Conservation (phyloP, 2,888 invertebrate genomes). For the Pimpla rufipes region DNA sequence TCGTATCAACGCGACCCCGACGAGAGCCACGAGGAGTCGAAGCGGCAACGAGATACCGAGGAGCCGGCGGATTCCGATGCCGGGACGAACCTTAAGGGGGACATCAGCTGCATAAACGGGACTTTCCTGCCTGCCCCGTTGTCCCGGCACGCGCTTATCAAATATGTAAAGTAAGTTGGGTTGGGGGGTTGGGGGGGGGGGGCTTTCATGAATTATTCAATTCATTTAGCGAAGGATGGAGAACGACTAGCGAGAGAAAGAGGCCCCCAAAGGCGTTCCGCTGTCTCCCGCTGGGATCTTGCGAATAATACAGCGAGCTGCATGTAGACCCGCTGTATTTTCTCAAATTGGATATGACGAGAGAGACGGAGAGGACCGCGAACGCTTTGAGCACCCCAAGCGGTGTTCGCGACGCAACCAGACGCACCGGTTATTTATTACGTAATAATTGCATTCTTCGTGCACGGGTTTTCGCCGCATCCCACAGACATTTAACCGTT, state of each 20-base stretch:
- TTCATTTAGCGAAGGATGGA: slow-evolving; percentile 27
- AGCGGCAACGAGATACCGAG: slow-evolving; percentile 25
- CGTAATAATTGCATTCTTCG: slow-evolving; percentile 15
- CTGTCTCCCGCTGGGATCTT: slow-evolving; percentile 28
- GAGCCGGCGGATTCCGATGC: slow-evolving; percentile 34
- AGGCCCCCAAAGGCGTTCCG: not conserved
- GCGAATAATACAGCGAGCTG: not conserved
- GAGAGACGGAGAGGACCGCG: not conserved
- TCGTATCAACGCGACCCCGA: slow-evolving; percentile 10
- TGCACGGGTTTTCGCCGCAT: not conserved
- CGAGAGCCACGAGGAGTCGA: slow-evolving; percentile 16
- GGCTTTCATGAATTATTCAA: slow-evolving; percentile 53
- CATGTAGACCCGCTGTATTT: not conserved
- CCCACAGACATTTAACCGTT: not conserved
- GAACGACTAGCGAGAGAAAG: not conserved
- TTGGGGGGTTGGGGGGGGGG: too few species aligned
- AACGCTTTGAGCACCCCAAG: not conserved
- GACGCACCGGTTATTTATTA: slow-evolving; percentile 1
- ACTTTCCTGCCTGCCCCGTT: slow-evolving; percentile 82
- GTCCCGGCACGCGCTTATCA: slow-evolving; percentile 82
- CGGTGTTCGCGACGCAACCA: too few species aligned
- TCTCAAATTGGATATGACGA: slow-evolving; percentile 27
- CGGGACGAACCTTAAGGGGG: slow-evolving; percentile 72
- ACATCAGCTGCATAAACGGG: slow-evolving; percentile 83
- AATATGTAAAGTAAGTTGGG: slow-evolving; percentile 84